A percentile compares a stretch with the other conserved stretches of the same genome.
Evolutionary conservation across 2,113 vertebrate genomes (phyloP).

Genomic region (Gadus chalcogrammus): DNA sequence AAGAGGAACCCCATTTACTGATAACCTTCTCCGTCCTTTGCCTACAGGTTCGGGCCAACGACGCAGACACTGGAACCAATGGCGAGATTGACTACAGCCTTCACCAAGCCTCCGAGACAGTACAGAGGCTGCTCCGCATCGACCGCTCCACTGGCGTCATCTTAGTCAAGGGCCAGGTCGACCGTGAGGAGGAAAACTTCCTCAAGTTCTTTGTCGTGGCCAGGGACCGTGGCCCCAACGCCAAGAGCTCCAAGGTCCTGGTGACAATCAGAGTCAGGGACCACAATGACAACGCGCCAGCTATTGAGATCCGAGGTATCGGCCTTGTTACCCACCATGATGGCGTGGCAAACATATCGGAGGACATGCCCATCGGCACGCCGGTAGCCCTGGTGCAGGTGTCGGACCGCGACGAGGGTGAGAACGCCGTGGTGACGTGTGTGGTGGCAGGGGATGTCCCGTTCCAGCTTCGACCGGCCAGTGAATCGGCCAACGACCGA

Average conservation of each 20-base stretch:
- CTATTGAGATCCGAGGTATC: slow-evolving; percentile 92
- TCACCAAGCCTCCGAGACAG: slow-evolving; percentile 82
- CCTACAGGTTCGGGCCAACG: slow-evolving; percentile 87
- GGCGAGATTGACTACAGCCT: slow-evolving; percentile 91
- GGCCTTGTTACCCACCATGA: slow-evolving; percentile 90
- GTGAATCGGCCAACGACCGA: slow-evolving; percentile 86
- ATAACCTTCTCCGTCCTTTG: slow-evolving; percentile 2
- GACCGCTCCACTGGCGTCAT: slow-evolving; percentile 88
- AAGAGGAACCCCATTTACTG: background rate
- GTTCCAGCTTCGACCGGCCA: slow-evolving; percentile 89
- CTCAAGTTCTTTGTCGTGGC: slow-evolving; percentile 90
- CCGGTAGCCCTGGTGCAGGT: slow-evolving; percentile 95
- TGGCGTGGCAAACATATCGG: slow-evolving; percentile 93
- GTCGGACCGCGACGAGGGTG: slow-evolving; percentile 91
- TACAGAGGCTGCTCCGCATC: slow-evolving; percentile 86
- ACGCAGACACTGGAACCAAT: slow-evolving; percentile 88
- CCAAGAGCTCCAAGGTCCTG: slow-evolving; percentile 84
- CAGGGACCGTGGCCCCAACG: slow-evolving; percentile 87
- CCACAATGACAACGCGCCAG: slow-evolving; percentile 90
- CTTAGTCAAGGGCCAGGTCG: slow-evolving; percentile 88
- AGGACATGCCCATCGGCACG: slow-evolving; percentile 91
- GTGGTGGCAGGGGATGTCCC: slow-evolving; percentile 94
- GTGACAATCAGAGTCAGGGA: slow-evolving; percentile 88
- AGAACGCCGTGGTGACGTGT: slow-evolving; percentile 93
- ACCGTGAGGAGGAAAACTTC: slow-evolving; percentile 86